Conservation (phyloP, 2,888 invertebrate genomes). For the Yponomeuta cagnagella region DNA sequence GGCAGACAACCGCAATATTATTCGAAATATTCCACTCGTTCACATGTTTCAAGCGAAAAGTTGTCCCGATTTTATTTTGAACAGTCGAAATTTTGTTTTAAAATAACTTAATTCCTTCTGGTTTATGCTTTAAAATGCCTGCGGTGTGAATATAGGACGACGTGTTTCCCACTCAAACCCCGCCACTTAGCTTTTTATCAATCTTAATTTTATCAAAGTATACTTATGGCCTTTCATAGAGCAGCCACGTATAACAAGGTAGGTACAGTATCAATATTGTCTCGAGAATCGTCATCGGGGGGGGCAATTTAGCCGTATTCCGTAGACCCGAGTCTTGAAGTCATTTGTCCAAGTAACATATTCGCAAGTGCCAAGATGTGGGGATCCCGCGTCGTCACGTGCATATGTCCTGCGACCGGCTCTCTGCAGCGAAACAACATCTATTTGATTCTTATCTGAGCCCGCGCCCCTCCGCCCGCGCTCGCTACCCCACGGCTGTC, state of each 20-base stretch:
- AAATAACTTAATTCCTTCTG: slow-evolving; percentile 13
- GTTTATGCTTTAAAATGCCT: slow-evolving; percentile 10
- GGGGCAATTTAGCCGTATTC: neutral
- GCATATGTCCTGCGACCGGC: slow-evolving; percentile 60
- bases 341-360: slow-evolving; percentile 1
- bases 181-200: neutral
- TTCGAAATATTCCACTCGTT: slow-evolving; percentile 50
- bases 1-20: slow-evolving; percentile 57
- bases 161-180: neutral
- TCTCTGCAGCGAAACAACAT: slow-evolving; percentile 72
- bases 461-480: slow-evolving; percentile 24
- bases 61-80: slow-evolving; percentile 7
- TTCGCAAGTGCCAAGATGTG: slow-evolving; percentile 42
- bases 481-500: slow-evolving; percentile 29
- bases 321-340: neutral
- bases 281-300: no score
- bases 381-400: slow-evolving; percentile 54
- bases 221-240: no score
- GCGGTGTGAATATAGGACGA: slow-evolving; percentile 3
- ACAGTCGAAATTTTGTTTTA: slow-evolving; percentile 13
- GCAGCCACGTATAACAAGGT: no score
- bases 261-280: no score
- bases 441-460: slow-evolving; percentile 73
- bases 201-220: no score
- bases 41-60: neutral